Evolutionary conservation across 1,140 invertebrate species (phyloP).

Genomic region (Portunus trituberculatus): DNA sequence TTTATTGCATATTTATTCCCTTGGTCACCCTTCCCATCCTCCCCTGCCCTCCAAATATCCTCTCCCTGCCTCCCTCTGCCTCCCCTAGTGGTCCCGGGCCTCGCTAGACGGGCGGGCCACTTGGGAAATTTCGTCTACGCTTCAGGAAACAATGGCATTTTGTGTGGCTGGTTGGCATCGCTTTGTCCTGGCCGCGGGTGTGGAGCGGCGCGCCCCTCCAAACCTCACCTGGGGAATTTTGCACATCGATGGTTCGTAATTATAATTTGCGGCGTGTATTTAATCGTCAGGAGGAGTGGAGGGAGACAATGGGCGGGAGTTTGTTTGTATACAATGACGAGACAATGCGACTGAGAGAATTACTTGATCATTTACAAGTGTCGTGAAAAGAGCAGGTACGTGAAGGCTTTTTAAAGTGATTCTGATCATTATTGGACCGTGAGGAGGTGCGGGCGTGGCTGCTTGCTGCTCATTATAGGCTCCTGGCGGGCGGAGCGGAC

Average conservation of each 20-base stretch:
- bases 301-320: conserved; percentile 24
- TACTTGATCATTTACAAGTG: conserved; percentile 45
- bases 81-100: too few species aligned
- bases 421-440: too few species aligned
- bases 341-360: not conserved
- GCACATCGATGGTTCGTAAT: conserved; percentile 59
- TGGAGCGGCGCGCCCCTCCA: conserved; percentile 36
- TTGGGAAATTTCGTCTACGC: conserved; percentile 64
- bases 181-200: conserved; percentile 51
- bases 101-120: conserved; percentile 39
- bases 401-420: not conserved
- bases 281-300: not conserved
- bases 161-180: conserved; percentile 52
- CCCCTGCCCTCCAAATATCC: not conserved
- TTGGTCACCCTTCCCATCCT: not conserved
- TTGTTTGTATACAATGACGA: conserved; percentile 53
- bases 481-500: too few species aligned
- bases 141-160: conserved; percentile 70
- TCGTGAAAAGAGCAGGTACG: conserved; percentile 15
- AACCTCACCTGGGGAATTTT: conserved; percentile 48
- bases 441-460: not conserved
- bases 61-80: too few species aligned
- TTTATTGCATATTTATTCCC: too few species aligned
- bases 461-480: not conserved
- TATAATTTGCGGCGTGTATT: conserved; percentile 28